Conservation (phyloP, 2,113 vertebrate genomes). For the Sterna hirundo region DNA sequence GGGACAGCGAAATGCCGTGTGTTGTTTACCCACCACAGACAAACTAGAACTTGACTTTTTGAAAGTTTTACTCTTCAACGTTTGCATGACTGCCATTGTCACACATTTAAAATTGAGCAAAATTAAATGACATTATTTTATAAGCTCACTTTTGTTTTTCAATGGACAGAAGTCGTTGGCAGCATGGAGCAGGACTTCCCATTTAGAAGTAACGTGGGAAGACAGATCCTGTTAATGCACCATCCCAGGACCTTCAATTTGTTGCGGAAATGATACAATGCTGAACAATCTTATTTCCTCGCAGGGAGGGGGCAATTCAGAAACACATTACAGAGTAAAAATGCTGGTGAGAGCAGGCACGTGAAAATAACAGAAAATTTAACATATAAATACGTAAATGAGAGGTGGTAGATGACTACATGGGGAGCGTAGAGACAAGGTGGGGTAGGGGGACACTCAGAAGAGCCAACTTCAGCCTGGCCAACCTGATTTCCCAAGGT, state of each 20-base stretch:
- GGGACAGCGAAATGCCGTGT: not conserved
- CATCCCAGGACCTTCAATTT: not conserved
- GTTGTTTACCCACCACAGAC: not conserved
- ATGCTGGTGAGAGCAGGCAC: not conserved
- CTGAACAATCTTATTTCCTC: not conserved
- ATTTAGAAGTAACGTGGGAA: not conserved
- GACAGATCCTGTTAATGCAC: not conserved
- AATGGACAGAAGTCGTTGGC: not conserved
- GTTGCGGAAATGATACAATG: not conserved
- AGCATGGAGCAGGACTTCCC: not conserved
- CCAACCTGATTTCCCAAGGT: not conserved
- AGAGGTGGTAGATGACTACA: not conserved
- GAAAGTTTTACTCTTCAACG: not conserved
- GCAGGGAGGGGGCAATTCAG: not conserved
- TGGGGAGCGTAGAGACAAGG: fast-evolving
- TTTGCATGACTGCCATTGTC: not conserved
- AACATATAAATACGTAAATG: not conserved
- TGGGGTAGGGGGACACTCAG: not conserved
- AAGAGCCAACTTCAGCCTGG: not conserved
- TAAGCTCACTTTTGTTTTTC: not conserved
- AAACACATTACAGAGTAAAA: not conserved
- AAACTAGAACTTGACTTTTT: not conserved
- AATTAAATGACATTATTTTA: not conserved
- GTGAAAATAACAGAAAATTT: not conserved
- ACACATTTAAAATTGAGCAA: not conserved